Evolutionary conservation across 2,797 vertebrate genomes (phyloP).

Genomic region (Martes flavigula): DNA sequence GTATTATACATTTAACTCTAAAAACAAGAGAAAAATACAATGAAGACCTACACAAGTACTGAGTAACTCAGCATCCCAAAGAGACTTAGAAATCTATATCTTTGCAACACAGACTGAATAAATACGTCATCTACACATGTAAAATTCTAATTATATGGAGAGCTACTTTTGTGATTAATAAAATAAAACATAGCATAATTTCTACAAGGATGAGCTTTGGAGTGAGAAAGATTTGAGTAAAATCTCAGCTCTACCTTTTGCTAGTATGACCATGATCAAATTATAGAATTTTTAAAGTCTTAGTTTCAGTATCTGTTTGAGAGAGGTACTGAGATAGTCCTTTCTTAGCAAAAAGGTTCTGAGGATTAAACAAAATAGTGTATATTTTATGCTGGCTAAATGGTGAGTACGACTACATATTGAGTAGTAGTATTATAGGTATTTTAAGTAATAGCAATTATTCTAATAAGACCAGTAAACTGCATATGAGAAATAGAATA

Average conservation of each 20-base stretch:
- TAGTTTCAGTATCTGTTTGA: background rate
- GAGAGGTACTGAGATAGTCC: background rate
- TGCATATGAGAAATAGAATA: background rate
- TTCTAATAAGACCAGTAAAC: background rate
- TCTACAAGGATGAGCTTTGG: background rate
- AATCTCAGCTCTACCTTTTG: background rate
- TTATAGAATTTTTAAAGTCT: background rate
- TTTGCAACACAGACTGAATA: background rate
- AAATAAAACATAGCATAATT: background rate
- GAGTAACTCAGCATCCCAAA: background rate
- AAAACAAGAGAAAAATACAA: background rate
- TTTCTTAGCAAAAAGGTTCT: background rate
- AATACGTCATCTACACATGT: background rate
- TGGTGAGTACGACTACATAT: background rate
- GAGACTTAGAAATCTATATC: background rate
- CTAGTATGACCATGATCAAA: background rate
- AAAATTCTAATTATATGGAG: background rate
- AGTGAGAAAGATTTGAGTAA: background rate
- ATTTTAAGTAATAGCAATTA: background rate
- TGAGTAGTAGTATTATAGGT: background rate
- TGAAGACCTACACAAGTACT: background rate
- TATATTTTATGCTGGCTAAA: background rate
- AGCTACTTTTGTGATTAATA: background rate
- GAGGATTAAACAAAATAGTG: background rate
- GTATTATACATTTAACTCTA: background rate